Percentiles rank a stretch among this genome's conserved stretches.
Evolutionary conservation across 1,140 invertebrate genomes (phyloP).

Genomic region (Copidosoma floridanum): DNA sequence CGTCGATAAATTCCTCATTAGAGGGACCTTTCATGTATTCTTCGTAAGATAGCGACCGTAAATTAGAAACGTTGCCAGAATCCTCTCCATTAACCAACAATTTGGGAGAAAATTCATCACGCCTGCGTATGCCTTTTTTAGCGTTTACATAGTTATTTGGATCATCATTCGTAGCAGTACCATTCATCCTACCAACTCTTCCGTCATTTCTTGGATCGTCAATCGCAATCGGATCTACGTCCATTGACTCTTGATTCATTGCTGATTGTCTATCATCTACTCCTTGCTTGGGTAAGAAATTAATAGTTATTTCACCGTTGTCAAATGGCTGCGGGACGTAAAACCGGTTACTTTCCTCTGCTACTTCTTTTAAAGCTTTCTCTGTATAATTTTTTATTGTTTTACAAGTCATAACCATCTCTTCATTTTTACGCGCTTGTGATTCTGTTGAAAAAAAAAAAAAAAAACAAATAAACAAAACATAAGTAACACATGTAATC

Average conservation of each 20-base stretch:
- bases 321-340: slow-evolving; percentile 14
- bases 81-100: slow-evolving; percentile 32
- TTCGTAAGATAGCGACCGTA: slow-evolving; percentile 38
- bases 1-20: neutral
- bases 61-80: slow-evolving; percentile 12
- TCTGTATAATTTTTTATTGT: slow-evolving; percentile 41
- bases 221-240: slow-evolving; percentile 20
- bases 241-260: slow-evolving; percentile 26
- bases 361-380: slow-evolving; percentile 38
- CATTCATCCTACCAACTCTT: slow-evolving; percentile 18
- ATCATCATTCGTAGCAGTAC: slow-evolving; percentile 10
- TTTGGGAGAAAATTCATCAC: slow-evolving; percentile 6
- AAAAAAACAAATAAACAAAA: slow-evolving; percentile 9
- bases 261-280: neutral
- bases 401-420: slow-evolving; percentile 14
- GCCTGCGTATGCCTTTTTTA: slow-evolving; percentile 15
- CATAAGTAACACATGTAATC: neutral
- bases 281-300: neutral
- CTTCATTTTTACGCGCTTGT: slow-evolving; percentile 14
- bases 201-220: slow-evolving; percentile 18
- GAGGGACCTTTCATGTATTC: slow-evolving; percentile 38
- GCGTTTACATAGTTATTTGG: slow-evolving; percentile 11
- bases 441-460: slow-evolving; percentile 14
- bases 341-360: slow-evolving; percentile 31
- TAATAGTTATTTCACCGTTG: slow-evolving; percentile 31